Evolutionary conservation across 2,888 invertebrate species (phyloP).

Genomic region (Drosophila pseudotakahashii): DNA sequence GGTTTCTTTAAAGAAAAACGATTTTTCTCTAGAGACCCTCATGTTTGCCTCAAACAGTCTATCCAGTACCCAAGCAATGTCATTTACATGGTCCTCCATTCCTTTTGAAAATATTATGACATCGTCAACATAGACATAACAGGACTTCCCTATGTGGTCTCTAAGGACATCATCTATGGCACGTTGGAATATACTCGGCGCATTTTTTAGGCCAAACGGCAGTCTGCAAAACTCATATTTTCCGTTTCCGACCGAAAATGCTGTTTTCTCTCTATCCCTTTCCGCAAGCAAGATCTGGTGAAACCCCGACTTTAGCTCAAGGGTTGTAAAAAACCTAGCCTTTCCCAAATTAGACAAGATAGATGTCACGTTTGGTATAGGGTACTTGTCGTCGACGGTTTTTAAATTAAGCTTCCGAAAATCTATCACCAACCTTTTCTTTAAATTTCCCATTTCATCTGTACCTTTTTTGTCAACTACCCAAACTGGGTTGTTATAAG

Average conservation of each 20-base stretch:
- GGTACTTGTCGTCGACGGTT: constrained; percentile 2
- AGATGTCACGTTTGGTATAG: neutral
- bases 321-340: neutral
- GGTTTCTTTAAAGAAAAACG: neutral
- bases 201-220: neutral
- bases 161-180: neutral
- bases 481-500: no score
- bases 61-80: constrained; percentile 2
- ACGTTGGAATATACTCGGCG: neutral
- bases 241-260: neutral
- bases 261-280: neutral
- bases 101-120: no score
- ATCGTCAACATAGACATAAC: no score
- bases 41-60: neutral
- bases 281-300: neutral
- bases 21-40: neutral
- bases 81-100: neutral
- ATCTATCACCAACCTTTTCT: neutral
- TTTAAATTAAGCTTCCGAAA: neutral
- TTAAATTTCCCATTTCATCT: no score
- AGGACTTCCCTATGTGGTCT: no score
- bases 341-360: neutral
- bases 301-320: neutral
- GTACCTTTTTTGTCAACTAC: no score
- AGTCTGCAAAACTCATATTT: neutral